Conservation (phyloP, 2,797 vertebrate species). For the Clarias pachynema region DNA sequence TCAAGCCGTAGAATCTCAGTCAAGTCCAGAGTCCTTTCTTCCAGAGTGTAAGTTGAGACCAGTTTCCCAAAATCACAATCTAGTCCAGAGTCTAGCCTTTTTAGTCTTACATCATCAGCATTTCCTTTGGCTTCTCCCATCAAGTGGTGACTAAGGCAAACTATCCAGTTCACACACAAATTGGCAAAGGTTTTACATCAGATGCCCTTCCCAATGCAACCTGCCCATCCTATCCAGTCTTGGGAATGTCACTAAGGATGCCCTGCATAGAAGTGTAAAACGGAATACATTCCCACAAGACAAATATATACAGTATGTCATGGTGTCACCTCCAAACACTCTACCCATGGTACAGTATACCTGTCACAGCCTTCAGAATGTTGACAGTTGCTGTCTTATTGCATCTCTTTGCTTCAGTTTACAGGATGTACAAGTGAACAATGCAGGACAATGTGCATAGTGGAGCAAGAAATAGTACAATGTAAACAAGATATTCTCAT, state of each 20-base stretch:
- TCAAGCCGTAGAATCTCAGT: neutral
- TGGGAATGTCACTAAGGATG: no score
- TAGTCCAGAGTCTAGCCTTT: neutral
- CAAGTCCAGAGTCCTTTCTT: neutral
- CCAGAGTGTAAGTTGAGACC: neutral
- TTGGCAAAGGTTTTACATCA: no score
- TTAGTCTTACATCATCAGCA: neutral
- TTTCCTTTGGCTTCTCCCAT: no score
- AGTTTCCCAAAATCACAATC: neutral
- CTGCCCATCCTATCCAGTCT: no score
- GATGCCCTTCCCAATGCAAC: no score
- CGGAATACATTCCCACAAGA: neutral
- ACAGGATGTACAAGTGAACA: neutral
- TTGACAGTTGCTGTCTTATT: neutral
- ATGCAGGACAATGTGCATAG: neutral
- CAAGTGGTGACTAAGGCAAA: no score
- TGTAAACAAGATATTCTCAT: neutral
- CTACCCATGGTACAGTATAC: neutral
- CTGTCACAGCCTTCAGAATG: neutral
- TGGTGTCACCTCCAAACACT: neutral
- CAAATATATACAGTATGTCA: neutral
- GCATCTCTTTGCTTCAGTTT: neutral
- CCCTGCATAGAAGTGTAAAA: neutral
- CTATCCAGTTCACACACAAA: no score
- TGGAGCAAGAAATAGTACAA: neutral